A percentile compares a stretch with the other conserved stretches of the same genome.
phyloP scores from a whole-genome alignment of 2,113 vertebrate species.

The Xiphias gladius region DNA sequence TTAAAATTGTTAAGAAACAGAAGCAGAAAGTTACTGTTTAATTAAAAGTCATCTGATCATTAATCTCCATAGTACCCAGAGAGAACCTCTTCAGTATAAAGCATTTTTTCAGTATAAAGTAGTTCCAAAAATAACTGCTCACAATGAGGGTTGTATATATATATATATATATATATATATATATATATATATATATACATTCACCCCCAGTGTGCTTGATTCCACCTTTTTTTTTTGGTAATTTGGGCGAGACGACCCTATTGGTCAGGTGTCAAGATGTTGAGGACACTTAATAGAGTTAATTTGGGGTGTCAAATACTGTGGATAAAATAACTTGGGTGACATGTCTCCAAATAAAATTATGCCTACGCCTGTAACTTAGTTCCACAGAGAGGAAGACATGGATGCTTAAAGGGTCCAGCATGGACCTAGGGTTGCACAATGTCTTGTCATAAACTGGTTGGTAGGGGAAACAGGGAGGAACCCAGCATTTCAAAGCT shows the following conservation, averaged over 20 bases:
- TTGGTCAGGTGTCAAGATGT: neutral
- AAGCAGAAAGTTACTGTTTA: too few species aligned
- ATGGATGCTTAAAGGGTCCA: neutral
- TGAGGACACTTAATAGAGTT: neutral
- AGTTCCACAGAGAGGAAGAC: neutral
- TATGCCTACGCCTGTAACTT: neutral
- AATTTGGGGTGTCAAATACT: neutral
- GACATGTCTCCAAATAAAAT: neutral
- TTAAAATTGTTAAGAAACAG: too few species aligned
- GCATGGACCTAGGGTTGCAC: neutral
- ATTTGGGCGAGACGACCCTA: neutral
- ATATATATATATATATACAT: neutral
- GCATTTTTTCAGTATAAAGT: too few species aligned
- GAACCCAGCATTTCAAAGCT: constrained; percentile 15
- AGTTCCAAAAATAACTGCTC: neutral
- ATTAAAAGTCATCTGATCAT: neutral
- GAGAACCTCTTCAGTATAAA: neutral
- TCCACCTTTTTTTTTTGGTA: neutral
- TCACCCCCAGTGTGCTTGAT: neutral
- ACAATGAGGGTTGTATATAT: neutral
- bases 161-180: neutral
- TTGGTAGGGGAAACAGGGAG: neutral
- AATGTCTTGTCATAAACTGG: neutral
- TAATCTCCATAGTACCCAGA: neutral
- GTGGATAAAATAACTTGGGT: neutral